These are phyloP conservation scores for Todus mexicanus DNA, from an alignment of 2,797 vertebrate genomes.

Conservation along the genomic window DNA sequence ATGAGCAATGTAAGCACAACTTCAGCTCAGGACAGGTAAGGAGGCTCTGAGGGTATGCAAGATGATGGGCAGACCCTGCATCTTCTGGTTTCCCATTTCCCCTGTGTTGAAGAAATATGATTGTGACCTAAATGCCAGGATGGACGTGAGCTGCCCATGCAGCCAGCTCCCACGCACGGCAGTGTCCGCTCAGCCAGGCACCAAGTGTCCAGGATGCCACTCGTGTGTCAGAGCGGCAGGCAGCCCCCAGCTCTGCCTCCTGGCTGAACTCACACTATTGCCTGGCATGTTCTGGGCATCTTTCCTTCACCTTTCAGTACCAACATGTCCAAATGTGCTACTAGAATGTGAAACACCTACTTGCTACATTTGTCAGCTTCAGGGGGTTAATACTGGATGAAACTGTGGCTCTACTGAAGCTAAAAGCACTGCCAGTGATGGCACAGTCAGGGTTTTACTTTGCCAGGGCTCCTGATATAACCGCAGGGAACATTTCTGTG, in stretches of 20 bases:
- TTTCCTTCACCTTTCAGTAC: not conserved
- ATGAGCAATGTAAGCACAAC: not conserved
- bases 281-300: not conserved
- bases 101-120: not conserved
- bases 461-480: not conserved
- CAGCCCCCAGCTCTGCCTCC: not conserved
- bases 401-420: not conserved
- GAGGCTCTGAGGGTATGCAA: not conserved
- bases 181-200: not conserved
- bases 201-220: not conserved
- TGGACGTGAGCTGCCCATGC: not conserved
- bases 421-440: not conserved
- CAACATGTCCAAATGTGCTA: not conserved
- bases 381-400: not conserved
- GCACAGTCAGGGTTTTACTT: not conserved
- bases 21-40: not conserved
- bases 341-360: not conserved
- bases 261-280: not conserved
- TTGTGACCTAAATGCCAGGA: not conserved
- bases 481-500: not conserved
- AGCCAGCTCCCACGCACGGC: not conserved
- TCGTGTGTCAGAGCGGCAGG: not conserved
- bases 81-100: not conserved
- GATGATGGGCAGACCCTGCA: not conserved
- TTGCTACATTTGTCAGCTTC: not conserved